Base-by-base conservation (phyloP, 2,888 invertebrate genomes). In the Salticus scenicus region DNA sequence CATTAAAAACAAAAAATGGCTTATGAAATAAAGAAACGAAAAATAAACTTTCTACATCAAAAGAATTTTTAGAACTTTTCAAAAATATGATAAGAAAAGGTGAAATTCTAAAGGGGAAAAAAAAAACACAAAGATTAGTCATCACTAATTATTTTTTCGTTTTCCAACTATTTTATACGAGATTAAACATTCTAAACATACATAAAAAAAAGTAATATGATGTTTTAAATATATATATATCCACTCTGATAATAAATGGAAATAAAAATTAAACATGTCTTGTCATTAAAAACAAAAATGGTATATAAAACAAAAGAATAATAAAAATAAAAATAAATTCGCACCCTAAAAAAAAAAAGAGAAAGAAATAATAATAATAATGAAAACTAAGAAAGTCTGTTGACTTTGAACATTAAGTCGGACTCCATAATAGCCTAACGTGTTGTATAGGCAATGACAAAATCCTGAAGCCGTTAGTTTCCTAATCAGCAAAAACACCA, bases 401-500 rank as follows among this genome's bases (percentile, higher is more conserved):
- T 57, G 4, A 20, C 57, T 8, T 17, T 4, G 57, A 57, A 57
- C 57, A 57, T 57, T 57, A 57, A 20, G 57, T 24, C 24, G 14
- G 31, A 31, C 31, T 31, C 31, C 31, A 30, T 31, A 79, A 66
- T 42, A 51, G 41, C 71, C 31, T 37, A 42, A 27, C 74, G 74
- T 81, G 81, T 81, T 81, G 81, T 81, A 81, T 81, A 81, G 80
- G 80, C 80, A 80, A 80, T 57, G 67, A 33, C 27, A 24, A 41
- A 12, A 17, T 14, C 71, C 27, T 28, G 47, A 63, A 74, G 64
- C 63, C 27, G 57, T 74, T 27, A 82, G 82, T 71, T 82, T 37
- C 76, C 83, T 83, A 77, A 83, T 83, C 83, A 77, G 47, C 77
- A 57, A 67, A 83, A 57, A 63, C 83, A 83, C 83, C 83, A 83